Conservation (phyloP, 2,113 vertebrate genomes). For the Stegostoma tigrinum region DNA sequence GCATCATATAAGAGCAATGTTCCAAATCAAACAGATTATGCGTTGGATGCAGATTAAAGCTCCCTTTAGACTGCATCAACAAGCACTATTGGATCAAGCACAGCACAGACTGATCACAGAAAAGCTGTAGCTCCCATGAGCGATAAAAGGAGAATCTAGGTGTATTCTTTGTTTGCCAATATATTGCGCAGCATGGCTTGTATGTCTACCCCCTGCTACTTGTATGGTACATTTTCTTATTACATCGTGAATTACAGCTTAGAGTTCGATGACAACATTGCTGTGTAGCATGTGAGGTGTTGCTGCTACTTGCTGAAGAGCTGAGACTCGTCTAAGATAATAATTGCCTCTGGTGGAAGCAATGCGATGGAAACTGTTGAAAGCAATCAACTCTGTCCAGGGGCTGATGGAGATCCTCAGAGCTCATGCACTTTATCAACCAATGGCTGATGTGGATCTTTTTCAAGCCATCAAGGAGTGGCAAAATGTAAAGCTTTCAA, state of each 20-base stretch:
- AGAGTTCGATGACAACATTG: neutral
- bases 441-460: neutral
- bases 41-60: neutral
- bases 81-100: neutral
- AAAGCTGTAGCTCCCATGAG: neutral
- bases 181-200: neutral
- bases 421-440: neutral
- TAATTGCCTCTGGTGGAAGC: neutral
- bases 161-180: neutral
- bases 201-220: neutral
- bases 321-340: neutral
- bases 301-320: neutral
- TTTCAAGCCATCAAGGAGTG: neutral
- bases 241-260: too few relatives aligned
- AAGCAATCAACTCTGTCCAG: neutral
- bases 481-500: neutral
- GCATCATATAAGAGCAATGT: neutral
- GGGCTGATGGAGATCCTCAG: neutral
- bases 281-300: neutral
- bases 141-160: neutral
- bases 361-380: neutral
- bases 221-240: neutral
- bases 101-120: neutral
- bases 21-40: neutral
- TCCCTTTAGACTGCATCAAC: neutral